Evolutionary conservation across 2,888 invertebrate species (phyloP).

Genomic region (Dicycla oo): DNA sequence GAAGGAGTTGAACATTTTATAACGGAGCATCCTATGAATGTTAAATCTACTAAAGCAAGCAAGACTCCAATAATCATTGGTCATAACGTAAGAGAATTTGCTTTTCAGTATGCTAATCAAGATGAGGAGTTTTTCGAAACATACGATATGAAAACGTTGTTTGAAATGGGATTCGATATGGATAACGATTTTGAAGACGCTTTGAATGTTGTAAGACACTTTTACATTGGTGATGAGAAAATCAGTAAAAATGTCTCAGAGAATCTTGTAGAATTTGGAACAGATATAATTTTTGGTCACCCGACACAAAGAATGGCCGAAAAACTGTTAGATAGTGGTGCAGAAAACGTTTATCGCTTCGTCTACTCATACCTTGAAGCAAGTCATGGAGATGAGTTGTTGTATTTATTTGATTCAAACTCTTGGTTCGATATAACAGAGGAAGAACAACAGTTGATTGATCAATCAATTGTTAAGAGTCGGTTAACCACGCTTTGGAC

Average conservation of each 20-base stretch:
- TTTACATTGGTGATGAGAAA: conserved; percentile 50
- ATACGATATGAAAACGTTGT: too few species aligned
- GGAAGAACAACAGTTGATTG: conserved; percentile 47
- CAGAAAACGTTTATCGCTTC: conserved; percentile 27
- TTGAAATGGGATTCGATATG: conserved; percentile 30
- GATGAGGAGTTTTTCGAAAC: too few species aligned
- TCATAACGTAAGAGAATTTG: too few species aligned
- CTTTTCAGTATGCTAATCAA: too few species aligned
- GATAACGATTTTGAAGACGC: conserved; percentile 23
- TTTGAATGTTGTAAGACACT: conserved; percentile 7
- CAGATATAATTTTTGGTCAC: conserved; percentile 46
- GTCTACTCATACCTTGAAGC: conserved; percentile 48
- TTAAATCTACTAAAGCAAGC: too few species aligned
- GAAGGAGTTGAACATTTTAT: too few species aligned
- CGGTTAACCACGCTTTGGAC: conserved; percentile 60
- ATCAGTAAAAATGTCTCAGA: conserved; percentile 7
- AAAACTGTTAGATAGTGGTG: conserved; percentile 31
- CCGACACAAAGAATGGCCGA: conserved; percentile 42
- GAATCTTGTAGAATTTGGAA: conserved; percentile 27
- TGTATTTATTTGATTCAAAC: conserved; percentile 50
- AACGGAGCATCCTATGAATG: too few species aligned
- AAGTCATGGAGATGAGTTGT: conserved; percentile 51
- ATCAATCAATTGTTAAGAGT: conserved; percentile 25
- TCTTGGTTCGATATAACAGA: conserved; percentile 2
- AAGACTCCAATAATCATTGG: too few species aligned